A percentile compares a stretch with the other conserved stretches of the same genome.
These are phyloP conservation scores for Aromia moschata DNA, from an alignment of 2,888 invertebrate genomes.

Conservation along the genomic window DNA sequence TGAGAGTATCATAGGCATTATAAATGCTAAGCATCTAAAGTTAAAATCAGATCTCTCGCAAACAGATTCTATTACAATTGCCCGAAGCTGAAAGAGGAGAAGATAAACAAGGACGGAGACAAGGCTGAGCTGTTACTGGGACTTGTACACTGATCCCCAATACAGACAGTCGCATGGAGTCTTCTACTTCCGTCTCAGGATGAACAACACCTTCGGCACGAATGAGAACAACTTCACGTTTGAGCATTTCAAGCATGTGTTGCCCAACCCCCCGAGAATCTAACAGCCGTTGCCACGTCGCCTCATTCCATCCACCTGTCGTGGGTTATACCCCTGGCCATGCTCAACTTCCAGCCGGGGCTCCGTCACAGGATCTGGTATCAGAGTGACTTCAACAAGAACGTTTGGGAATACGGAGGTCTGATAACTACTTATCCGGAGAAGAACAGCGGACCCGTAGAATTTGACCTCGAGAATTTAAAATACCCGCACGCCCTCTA, in stretches of 20 bases:
- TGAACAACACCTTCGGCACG: slow-evolving; percentile 71
- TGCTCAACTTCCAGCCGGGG: slow-evolving; percentile 66
- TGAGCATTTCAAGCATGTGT: slow-evolving; percentile 43
- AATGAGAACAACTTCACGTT: slow-evolving; percentile 40
- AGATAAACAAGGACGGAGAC: not conserved
- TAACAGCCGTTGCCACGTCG: slow-evolving; percentile 63
- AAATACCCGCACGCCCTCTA: slow-evolving; percentile 75
- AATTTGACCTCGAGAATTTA: slow-evolving; percentile 66
- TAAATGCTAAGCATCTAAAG: too few species aligned
- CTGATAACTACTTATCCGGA: slow-evolving; percentile 32
- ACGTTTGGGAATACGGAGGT: slow-evolving; percentile 58
- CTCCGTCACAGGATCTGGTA: slow-evolving; percentile 65
- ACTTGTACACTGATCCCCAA: slow-evolving; percentile 63
- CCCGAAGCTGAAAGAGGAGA: slow-evolving; percentile 1
- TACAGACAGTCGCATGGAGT: slow-evolving; percentile 65
- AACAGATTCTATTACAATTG: slow-evolving; percentile 11
- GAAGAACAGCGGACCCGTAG: slow-evolving; percentile 30
- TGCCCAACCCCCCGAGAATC: slow-evolving; percentile 65
- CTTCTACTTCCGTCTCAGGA: slow-evolving; percentile 70
- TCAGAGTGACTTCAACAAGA: slow-evolving; percentile 64
- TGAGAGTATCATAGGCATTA: too few species aligned
- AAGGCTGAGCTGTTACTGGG: slow-evolving; percentile 64
- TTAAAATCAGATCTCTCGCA: too few species aligned
- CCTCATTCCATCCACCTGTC: slow-evolving; percentile 62
- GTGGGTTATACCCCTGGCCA: slow-evolving; percentile 64